phyloP scores from a whole-genome alignment of 2,797 vertebrate species.

The Sphenodon punctatus region DNA sequence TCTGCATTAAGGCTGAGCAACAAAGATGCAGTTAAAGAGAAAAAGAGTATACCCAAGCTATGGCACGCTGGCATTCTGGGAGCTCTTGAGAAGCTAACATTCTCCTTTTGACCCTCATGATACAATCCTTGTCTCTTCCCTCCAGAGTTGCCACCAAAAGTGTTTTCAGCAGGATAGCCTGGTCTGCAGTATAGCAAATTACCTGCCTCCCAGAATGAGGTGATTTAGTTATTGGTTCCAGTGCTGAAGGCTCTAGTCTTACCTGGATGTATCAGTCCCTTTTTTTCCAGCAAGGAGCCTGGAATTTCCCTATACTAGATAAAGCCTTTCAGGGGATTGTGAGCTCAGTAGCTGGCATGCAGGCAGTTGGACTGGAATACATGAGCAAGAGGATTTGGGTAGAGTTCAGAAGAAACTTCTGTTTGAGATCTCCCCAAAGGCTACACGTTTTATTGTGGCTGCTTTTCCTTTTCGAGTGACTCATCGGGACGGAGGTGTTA shows the following conservation, averaged over 20 bases:
- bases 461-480: not conserved
- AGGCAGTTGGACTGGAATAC: not conserved
- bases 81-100: not conserved
- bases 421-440: not conserved
- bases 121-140: not conserved
- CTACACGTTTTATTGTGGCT: not conserved
- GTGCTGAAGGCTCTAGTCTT: not conserved
- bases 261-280: not conserved
- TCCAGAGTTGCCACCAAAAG: not conserved
- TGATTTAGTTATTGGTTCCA: accelerated
- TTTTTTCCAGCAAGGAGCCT: not conserved
- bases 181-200: not conserved
- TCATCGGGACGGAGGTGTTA: not conserved
- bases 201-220: not conserved
- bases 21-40: too few species aligned
- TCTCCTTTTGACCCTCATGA: not conserved
- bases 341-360: accelerated
- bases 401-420: not conserved
- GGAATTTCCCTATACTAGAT: not conserved
- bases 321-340: not conserved
- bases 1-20: not conserved
- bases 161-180: not conserved
- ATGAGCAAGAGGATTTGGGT: not conserved
- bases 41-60: not conserved
- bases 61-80: not conserved